A percentile compares a stretch with the other conserved stretches of the same genome.
Conservation (phyloP, 2,113 vertebrate species). For the Scomber scombrus region DNA sequence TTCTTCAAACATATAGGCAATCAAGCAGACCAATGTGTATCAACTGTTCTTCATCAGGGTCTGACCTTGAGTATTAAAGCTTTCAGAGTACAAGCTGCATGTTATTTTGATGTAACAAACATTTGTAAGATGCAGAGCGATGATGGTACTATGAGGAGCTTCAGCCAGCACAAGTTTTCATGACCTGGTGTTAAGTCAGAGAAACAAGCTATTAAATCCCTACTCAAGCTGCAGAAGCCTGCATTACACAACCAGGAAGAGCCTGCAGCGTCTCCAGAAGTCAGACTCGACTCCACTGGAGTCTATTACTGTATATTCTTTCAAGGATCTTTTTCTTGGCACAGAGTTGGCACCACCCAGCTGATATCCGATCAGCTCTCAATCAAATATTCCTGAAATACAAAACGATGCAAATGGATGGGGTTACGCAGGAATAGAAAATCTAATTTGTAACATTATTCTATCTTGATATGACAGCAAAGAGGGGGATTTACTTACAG, state of each 20-base stretch:
- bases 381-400: constrained; percentile 50
- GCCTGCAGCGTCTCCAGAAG: constrained; percentile 63
- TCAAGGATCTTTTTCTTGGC: constrained; percentile 59
- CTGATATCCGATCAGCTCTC: constrained; percentile 48
- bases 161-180: constrained; percentile 41
- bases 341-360: constrained; percentile 47
- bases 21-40: no score
- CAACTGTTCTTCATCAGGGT: no score
- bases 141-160: constrained; percentile 6
- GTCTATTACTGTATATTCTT: constrained; percentile 54
- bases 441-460: constrained; percentile 28
- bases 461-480: constrained; percentile 1
- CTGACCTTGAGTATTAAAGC: no score
- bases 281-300: constrained; percentile 44
- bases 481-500: not conserved
- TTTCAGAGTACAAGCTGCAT: no score
- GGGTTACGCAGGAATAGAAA: constrained; percentile 30
- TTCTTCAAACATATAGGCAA: no score
- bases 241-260: constrained; percentile 71
- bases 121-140: not conserved
- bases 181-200: constrained; percentile 63
- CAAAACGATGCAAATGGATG: constrained; percentile 32
- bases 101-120: constrained; percentile 8
- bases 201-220: constrained; percentile 71
- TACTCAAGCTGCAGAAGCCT: constrained; percentile 60